Conservation (phyloP, 2,888 invertebrate genomes). For the Pelosia muscerda region DNA sequence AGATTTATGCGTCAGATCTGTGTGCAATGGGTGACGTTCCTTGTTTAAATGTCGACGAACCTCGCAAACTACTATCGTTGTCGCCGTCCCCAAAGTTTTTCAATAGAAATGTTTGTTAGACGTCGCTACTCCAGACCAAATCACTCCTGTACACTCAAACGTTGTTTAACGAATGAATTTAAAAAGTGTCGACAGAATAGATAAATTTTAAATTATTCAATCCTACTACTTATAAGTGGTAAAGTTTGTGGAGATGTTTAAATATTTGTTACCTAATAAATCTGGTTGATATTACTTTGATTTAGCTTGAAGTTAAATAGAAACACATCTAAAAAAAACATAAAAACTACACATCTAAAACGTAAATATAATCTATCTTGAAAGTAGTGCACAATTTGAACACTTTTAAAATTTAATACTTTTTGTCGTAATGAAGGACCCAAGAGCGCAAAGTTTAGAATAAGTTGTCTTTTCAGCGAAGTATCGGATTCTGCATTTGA, state of each 20-base stretch:
- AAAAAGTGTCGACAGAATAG: conserved; percentile 24
- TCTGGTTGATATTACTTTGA: too few species aligned
- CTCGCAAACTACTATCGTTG: conserved; percentile 43
- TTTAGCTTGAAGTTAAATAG: too few species aligned
- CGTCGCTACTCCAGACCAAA: conserved; percentile 40
- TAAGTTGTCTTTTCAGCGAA: conserved; percentile 40
- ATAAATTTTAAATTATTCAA: neutral
- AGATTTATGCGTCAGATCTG: conserved; percentile 67
- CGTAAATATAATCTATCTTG: conserved; percentile 13
- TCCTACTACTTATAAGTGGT: neutral
- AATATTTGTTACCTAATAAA: too few species aligned
- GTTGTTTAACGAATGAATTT: conserved; percentile 50
- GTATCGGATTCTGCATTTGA: conserved; percentile 38
- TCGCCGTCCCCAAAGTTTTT: conserved; percentile 64
- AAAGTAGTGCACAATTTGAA: conserved; percentile 30
- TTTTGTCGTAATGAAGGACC: conserved; percentile 35
- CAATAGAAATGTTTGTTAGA: conserved; percentile 72
- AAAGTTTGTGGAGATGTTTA: too few species aligned
- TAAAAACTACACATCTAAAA: too few species aligned
- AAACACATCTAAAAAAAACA: neutral
- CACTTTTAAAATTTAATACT: conserved; percentile 22
- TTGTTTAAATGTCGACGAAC: conserved; percentile 76
- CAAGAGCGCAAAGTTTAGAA: conserved; percentile 40
- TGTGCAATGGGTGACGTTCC: conserved; percentile 56
- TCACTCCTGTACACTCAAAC: conserved; percentile 40